Base-by-base conservation (phyloP, 2,888 invertebrate genomes). In the Philaethria dido region DNA sequence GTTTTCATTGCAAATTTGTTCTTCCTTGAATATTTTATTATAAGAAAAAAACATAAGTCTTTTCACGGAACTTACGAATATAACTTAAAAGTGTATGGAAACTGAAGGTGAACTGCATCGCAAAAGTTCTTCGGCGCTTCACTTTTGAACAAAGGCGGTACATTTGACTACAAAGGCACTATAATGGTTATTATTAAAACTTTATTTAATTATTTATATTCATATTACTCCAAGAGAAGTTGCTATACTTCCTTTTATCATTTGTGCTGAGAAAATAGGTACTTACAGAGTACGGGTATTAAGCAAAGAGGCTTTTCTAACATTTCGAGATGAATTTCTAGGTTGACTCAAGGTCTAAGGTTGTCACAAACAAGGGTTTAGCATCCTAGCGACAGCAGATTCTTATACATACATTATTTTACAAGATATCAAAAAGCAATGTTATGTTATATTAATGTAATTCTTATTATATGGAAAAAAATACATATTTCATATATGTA, bases 51-150 rank as follows among this genome's bases (percentile, higher is more conserved):
- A 9, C 25, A n/a, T 52, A 52, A n/a, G 5, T 16, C 39, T 39
- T 1, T 2, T 1, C n/a, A 52, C 0, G 29, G 14, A 52, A 52
- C 33, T 52, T 16, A 50, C 25, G 29, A 16, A 29, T 14, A 22
- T 5, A 42, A 39, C n/a, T 25, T 25, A 22, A 57, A 57, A 22
- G 16, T 25, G n/a, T 57, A 42, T 42, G 9, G 22, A 22, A n/a
- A 57, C 9, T 42, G 42, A 42, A 42, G 42, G 57, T 57, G 42
- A 57, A 25, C 57, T 42, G 42, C 57, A 42, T 57, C n/a, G 42
- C 11, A 25, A 42, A 57, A 33, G 52, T 29, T 52, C 16, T 18
- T 16, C 29, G 18, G 52, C 16, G n/a, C 3, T 39, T 13, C 33
- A 33, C 13, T 9, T 16, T 13, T 29, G 11, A 52, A 29, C 50